Evolutionary conservation across 2,797 vertebrate species (phyloP).

Genomic region (Pelochelys cantorii): DNA sequence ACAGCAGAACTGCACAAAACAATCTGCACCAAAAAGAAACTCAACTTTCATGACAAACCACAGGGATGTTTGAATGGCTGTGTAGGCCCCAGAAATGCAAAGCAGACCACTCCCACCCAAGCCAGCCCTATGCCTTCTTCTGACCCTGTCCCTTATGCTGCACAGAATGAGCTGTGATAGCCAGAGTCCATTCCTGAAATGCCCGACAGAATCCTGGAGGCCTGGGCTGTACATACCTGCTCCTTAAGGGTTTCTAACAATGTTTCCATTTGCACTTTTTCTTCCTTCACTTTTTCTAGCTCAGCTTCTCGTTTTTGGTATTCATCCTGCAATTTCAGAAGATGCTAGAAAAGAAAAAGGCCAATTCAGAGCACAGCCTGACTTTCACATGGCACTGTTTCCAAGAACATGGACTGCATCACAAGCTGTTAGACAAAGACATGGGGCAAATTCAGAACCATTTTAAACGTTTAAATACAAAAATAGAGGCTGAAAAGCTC

Average conservation of each 20-base stretch:
- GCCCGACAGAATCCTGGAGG: not conserved
- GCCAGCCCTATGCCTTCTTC: not conserved
- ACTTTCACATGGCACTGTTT: not conserved
- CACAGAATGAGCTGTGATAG: rapidly evolving
- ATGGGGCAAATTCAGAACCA: not conserved
- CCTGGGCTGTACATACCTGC: slow-evolving; percentile 76
- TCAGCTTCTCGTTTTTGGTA: slow-evolving; percentile 91
- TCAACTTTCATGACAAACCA: not conserved
- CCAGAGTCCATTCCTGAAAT: not conserved
- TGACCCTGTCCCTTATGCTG: not conserved
- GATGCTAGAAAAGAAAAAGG: slow-evolving; percentile 84
- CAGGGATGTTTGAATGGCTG: not conserved
- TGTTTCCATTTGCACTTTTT: slow-evolving; percentile 89
- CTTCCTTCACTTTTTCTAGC: slow-evolving; percentile 90
- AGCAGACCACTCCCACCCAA: not conserved
- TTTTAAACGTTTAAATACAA: not conserved
- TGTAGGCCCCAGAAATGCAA: not conserved
- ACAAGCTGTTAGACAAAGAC: not conserved
- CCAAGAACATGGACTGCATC: not conserved
- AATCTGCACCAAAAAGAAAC: not conserved
- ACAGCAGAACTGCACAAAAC: not conserved
- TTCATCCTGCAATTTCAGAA: slow-evolving; percentile 93
- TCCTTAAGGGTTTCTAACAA: slow-evolving; percentile 92
- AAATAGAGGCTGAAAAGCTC: not conserved
- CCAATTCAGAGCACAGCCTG: not conserved